Base-by-base conservation (phyloP, 2,797 vertebrate genomes). In the Hoplostethus mediterraneus region DNA sequence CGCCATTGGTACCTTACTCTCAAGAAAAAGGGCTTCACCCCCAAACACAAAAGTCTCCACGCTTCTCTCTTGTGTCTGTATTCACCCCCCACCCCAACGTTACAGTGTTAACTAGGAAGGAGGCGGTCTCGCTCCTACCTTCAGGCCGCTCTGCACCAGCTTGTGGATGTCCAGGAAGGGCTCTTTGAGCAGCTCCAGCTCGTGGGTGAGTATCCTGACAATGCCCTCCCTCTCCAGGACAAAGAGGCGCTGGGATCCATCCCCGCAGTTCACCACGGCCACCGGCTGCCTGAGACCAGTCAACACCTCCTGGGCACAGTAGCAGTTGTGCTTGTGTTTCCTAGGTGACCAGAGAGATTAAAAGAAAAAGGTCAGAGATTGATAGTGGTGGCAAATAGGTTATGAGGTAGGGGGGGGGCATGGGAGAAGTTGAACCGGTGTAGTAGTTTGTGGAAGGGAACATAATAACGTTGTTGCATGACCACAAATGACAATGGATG, bases 251-350 rank as follows among this genome's bases (percentile, higher is more conserved):
- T 97, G 97, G 7, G 98, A 99, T 87, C 97, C 96, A 65, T 99
- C 98, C 54, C 97, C 97, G 67, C 96, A 96, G 55, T 98, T 95
- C 55, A 97, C 92, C 69, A 96, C 95, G n/a, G 95, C 94, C 59
- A 97, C 93, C 6, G 98, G 97, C 93, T 97, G 97, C 75, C 95
- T 94, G 51, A 99, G 93, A 78, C 97, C 97, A 75, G 95, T 96
- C 86, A 97, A 94, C 87, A 98, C 93, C 92, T 99, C 97, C 88
- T 98, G 96, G 81, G 96, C 92, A 83, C 98, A 99, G 95, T 97
- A 98, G 95, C 98, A 99, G 94, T 95, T 99, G 95, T 98, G 97
- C 93, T 99, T 99, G 94, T 98, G 97, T 92, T 99, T 99, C 95
- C 98, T 99, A 94, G 88, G 85, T 61, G 77, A 92, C 78, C 73